Conservation (phyloP, 2,888 invertebrate genomes). For the Tortrix viridana region DNA sequence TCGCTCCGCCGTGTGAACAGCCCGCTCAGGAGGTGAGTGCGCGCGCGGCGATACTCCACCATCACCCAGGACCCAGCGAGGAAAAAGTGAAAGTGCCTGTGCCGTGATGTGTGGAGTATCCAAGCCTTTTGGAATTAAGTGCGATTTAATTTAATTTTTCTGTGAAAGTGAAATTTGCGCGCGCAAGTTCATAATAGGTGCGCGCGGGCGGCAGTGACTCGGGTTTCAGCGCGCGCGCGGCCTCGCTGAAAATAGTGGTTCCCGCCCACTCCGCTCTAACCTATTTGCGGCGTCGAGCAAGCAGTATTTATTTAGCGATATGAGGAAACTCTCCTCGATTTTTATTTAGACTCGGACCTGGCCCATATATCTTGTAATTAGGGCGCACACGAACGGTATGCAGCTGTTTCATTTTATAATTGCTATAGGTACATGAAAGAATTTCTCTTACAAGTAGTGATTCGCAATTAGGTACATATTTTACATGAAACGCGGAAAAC, state of each 20-base stretch:
- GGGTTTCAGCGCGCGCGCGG: constrained; percentile 76
- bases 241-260: constrained; percentile 82
- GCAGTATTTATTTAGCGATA: constrained; percentile 81
- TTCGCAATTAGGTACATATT: too few species aligned
- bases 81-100: constrained; percentile 35
- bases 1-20: constrained; percentile 84
- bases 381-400: constrained; percentile 51
- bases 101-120: constrained; percentile 58
- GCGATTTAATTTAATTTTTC: constrained; percentile 18
- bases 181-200: constrained; percentile 34
- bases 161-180: constrained; percentile 46
- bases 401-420: constrained; percentile 42
- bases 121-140: constrained; percentile 14
- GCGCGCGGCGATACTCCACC: constrained; percentile 65
- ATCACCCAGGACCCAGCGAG: constrained; percentile 18
- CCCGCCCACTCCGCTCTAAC: constrained; percentile 60
- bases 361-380: constrained; percentile 73
- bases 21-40: constrained; percentile 80
- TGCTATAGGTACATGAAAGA: neutral
- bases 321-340: constrained; percentile 77
- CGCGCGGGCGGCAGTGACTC: constrained; percentile 61
- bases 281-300: constrained; percentile 81
- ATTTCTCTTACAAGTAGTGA: neutral
- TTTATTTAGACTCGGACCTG: constrained; percentile 75
- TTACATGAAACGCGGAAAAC: neutral